Base-by-base conservation (phyloP, 2,113 vertebrate genomes). In the Salvelinus namaycush region DNA sequence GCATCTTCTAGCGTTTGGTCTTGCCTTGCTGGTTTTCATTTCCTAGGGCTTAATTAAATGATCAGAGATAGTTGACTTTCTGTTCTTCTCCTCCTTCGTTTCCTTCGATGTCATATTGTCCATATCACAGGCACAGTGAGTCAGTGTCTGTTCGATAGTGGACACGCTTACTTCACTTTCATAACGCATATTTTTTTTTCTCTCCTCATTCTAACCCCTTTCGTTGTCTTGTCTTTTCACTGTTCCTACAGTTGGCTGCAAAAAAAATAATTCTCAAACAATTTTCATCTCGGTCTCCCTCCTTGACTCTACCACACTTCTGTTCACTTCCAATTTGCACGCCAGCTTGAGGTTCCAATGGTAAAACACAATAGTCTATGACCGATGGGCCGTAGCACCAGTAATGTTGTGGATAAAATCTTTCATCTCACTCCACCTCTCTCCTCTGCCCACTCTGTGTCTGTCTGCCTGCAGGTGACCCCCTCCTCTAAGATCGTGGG, bases 401-500 rank as follows among this genome's bases (percentile, higher is more conserved):
- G 11, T 67, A 20, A 20, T 57, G 54, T 18, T 57, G 59, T 24
- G n/a, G 16, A 62, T 22, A 22, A 11, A 3, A 54, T 54, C 51
- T 54, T 54, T 54, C 3, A 54, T 54, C 13, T n/a, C 11, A 6
- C 22, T 73, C 11, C 64, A 22, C 13, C 62, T 68, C 62, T 68
- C 70, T 64, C 24, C 66, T 27, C 12, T 68, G 6, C 13, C 22
- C 67, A 20, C 65, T 34, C 31, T 27, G 14, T 70, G 24, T 39
- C 20, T 73, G 1, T 13, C 74, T 26, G 13, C 12, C 20, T 44
- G 51, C 74, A 95, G 97, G 97, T 99, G 88, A 99, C 97, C 0
- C 97, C 97, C 0, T 94, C 96, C 12, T 99, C 97, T 0, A 99
- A 99, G 93, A 98, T 98, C 1, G 97, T 99, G 75, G 97, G 97